A percentile compares a stretch with the other conserved stretches of the same genome.
Evolutionary conservation across 1,140 invertebrate genomes (phyloP).

Genomic region (Agrypnia vestita): DNA sequence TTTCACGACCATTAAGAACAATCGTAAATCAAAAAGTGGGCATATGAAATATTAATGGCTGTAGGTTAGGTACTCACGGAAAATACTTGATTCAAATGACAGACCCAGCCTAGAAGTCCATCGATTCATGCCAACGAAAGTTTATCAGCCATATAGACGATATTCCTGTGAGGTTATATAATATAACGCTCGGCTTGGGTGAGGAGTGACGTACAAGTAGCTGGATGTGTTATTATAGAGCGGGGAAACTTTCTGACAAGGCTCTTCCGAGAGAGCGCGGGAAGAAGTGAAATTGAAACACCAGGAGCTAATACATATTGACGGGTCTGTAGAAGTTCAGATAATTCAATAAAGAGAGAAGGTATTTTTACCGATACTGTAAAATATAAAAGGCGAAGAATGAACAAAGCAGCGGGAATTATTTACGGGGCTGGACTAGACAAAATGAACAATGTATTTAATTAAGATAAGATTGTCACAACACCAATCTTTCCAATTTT

Average conservation of each 20-base stretch:
- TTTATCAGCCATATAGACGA: background rate
- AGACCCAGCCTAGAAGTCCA: too few relatives aligned
- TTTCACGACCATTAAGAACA: too few relatives aligned
- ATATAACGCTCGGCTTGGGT: background rate
- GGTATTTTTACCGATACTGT: background rate
- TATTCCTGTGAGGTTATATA: background rate
- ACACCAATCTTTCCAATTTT: too few relatives aligned
- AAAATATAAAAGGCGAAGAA: slow-evolving; percentile 23
- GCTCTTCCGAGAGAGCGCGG: slow-evolving; percentile 9
- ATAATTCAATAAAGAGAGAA: slow-evolving; percentile 18
- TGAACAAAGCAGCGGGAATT: slow-evolving; percentile 4
- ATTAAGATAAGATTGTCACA: too few relatives aligned
- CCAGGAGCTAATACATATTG: slow-evolving; percentile 26
- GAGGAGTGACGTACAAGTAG: background rate
- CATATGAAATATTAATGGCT: too few relatives aligned
- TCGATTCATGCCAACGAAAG: too few relatives aligned
- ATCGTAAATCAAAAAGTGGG: too few relatives aligned
- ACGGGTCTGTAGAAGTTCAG: slow-evolving; percentile 22
- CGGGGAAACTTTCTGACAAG: background rate
- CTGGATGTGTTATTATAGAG: slow-evolving; percentile 1
- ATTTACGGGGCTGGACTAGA: background rate
- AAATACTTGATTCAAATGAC: too few relatives aligned
- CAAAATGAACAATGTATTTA: background rate
- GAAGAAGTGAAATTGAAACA: background rate
- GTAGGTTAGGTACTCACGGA: too few relatives aligned